phyloP scores from a whole-genome alignment of 2,888 invertebrate genomes.

The Chymomyza caudatula region DNA sequence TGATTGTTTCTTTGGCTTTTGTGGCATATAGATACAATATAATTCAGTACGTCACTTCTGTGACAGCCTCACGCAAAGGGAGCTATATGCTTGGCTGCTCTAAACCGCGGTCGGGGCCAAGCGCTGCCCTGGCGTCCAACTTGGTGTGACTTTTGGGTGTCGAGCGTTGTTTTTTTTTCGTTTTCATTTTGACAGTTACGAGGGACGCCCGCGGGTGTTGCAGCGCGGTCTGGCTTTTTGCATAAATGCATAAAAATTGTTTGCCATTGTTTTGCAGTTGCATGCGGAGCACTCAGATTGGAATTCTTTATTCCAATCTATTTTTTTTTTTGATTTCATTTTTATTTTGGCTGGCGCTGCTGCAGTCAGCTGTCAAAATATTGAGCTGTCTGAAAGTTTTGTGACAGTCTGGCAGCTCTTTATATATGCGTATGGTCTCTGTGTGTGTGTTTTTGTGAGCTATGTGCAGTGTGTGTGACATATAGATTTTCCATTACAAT shows the following conservation, averaged over 20 bases:
- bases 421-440: conserved; percentile 7
- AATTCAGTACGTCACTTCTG: conserved; percentile 58
- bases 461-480: conserved; percentile 7
- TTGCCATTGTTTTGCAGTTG: conserved; percentile 61
- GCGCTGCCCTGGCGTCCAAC: neutral
- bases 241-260: conserved; percentile 72
- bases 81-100: neutral
- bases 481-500: conserved; percentile 36
- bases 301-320: conserved; percentile 15
- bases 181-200: conserved; percentile 54
- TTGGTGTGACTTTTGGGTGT: conserved; percentile 66
- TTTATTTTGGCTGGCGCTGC: conserved; percentile 24
- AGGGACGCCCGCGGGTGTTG: neutral
- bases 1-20: neutral
- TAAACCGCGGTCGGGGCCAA: neutral
- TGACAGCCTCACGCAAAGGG: conserved; percentile 54
- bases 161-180: neutral
- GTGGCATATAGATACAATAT: neutral
- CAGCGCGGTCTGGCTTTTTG: conserved; percentile 36
- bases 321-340: conserved; percentile 8
- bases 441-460: conserved; percentile 3
- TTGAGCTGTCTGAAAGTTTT: conserved; percentile 62
- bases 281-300: conserved; percentile 24
- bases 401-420: conserved; percentile 34
- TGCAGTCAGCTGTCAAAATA: conserved; percentile 61